Base-by-base conservation (phyloP, 2,888 invertebrate genomes). In the Achlya flavicornis region DNA sequence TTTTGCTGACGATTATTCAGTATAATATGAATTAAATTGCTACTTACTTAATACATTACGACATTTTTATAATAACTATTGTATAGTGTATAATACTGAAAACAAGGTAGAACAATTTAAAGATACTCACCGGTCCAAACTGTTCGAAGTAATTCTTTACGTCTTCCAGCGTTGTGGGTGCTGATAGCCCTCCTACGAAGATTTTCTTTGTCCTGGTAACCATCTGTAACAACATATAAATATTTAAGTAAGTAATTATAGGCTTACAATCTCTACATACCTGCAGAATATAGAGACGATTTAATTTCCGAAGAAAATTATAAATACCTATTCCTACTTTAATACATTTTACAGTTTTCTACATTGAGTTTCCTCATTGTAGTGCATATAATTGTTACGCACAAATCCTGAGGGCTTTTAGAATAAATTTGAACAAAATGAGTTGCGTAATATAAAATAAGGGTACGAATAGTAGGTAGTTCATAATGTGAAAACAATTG, bases 141-240 rank as follows among this genome's bases (percentile, higher is more conserved):
- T 99, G 98, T 95, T 99, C 98, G 95, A 99, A 99, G 95, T 99
- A 99, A 95, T 98, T 98, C 96, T 99, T 99, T 92, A 99, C 99
- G 94, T 99, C 99, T 95, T 99, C 99, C 92, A 99, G 96, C 88
- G 99, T 99, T 90, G 99, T 99, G 90, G 99, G 98, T 89, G 99
- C 99, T 87, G 99, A 99, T 86, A 99, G 96, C 89, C 99, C 99
- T 85, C 99, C 99, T 90, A 99, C 99, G 95, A 99, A 99, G 95
- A 99, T 99, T 96, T 99, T 99, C 97, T 99, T 99, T 95, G 99
- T 99, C 96, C 98, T 97, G 95, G 99, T 99, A 94, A 99, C 98
- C 98, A 99, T 99, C 99, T 99, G 96, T 4, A 96, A 96, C 74
- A 86, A 74, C 75, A 71, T 70, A 78, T 65, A 11, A 61, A 14